Evolutionary conservation across 2,888 invertebrate species (phyloP).

Genomic region (Adelphocoris suturalis): DNA sequence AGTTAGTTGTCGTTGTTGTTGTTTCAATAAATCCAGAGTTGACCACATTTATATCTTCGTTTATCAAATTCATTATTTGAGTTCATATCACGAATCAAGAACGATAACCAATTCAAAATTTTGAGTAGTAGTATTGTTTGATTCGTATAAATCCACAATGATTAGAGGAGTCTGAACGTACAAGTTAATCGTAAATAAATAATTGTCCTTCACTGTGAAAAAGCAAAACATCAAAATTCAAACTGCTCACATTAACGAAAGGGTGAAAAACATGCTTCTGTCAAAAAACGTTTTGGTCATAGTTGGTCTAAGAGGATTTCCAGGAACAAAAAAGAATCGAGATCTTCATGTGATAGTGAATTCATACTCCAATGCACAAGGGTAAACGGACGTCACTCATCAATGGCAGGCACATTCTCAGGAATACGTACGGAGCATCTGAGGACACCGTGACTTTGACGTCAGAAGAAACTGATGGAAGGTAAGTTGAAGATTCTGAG

Average conservation of each 20-base stretch:
- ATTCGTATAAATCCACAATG: no score
- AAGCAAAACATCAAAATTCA: no score
- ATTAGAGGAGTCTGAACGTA: no score
- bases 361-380: neutral
- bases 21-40: no score
- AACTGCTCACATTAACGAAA: neutral
- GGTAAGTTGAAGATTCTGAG: constrained; percentile 33
- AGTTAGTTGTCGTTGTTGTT: no score
- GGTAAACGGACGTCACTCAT: constrained; percentile 16
- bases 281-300: neutral
- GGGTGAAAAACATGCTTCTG: neutral
- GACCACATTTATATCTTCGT: no score
- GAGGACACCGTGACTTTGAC: constrained; percentile 57
- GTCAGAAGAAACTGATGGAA: constrained; percentile 49
- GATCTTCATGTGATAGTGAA: neutral
- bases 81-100: no score
- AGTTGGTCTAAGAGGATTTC: neutral
- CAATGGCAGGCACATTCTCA: constrained; percentile 10
- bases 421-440: constrained; percentile 53
- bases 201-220: no score
- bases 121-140: no score
- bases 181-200: no score
- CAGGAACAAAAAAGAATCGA: neutral
- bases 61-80: no score
- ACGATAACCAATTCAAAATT: no score